These are phyloP conservation scores for Amphiprion ocellaris DNA, from an alignment of 2,113 vertebrate genomes.

Conservation along the genomic window DNA sequence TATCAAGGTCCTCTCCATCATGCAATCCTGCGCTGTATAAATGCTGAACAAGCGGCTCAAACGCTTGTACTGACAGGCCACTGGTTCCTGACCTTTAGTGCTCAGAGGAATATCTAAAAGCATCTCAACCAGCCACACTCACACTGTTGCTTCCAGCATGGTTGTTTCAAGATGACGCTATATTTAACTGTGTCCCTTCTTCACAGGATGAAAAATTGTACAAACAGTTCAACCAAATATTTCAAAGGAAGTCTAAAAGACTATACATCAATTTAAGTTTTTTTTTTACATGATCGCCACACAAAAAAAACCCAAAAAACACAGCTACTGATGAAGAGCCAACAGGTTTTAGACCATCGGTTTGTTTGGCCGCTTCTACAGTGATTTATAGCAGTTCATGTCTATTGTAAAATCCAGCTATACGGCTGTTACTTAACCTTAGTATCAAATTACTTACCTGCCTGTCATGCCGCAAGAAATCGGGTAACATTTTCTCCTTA, in stretches of 20 bases:
- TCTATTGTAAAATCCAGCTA: conserved; percentile 5
- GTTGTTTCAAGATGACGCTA: too few relatives aligned
- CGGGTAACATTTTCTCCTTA: neutral
- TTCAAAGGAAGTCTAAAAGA: too few relatives aligned
- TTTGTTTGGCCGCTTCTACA: neutral
- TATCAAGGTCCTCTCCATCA: conserved; percentile 35
- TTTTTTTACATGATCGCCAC: too few relatives aligned
- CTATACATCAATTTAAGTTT: too few relatives aligned
- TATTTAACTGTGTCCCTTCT: too few relatives aligned
- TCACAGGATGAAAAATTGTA: too few relatives aligned
- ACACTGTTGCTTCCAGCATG: neutral
- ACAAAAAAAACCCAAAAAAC: too few relatives aligned
- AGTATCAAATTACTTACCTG: conserved; percentile 37
- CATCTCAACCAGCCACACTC: neutral
- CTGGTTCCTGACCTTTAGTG: neutral
- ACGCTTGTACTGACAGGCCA: neutral
- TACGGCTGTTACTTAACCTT: conserved; percentile 1
- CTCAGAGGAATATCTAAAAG: neutral
- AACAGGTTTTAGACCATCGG: too few relatives aligned
- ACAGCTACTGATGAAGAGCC: too few relatives aligned
- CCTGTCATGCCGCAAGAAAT: neutral
- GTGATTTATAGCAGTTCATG: too few relatives aligned
- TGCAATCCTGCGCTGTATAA: neutral
- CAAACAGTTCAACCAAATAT: too few relatives aligned
- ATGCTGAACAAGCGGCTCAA: conserved; percentile 22